phyloP scores from a whole-genome alignment of 2,888 invertebrate genomes.

The Plusia festucae region DNA sequence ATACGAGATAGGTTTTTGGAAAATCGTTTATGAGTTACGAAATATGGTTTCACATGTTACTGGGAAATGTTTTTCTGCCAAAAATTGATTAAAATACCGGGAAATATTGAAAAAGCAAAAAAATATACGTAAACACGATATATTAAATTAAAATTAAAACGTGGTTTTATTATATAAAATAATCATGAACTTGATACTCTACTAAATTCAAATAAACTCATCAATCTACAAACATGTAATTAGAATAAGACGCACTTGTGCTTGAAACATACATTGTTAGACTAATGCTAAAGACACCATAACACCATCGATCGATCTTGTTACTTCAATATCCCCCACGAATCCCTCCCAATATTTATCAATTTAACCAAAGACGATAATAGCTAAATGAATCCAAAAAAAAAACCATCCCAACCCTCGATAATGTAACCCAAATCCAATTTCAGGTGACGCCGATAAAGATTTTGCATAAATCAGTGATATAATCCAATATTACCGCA shows the following conservation, averaged over 20 bases:
- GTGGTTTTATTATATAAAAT: too few relatives aligned
- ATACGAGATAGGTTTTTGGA: constrained; percentile 1
- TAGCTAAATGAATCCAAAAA: constrained; percentile 58
- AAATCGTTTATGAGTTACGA: constrained; percentile 10
- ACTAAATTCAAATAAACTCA: too few relatives aligned
- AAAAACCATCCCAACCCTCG: constrained; percentile 63
- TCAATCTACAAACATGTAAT: too few relatives aligned
- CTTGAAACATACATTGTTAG: neutral
- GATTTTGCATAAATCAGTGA: constrained; percentile 88
- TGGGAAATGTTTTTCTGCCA: too few relatives aligned
- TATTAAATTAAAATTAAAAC: too few relatives aligned
- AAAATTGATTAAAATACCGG: too few relatives aligned
- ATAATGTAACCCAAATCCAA: constrained; percentile 82
- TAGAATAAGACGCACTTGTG: too few relatives aligned
- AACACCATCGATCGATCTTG: neutral
- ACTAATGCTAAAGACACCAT: too few relatives aligned
- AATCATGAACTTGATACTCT: too few relatives aligned
- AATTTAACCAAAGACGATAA: constrained; percentile 20
- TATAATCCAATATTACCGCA: constrained; percentile 87
- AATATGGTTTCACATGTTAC: neutral
- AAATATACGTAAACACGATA: too few relatives aligned
- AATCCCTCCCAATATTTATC: constrained; percentile 11
- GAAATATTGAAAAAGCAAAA: too few relatives aligned
- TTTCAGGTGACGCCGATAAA: constrained; percentile 85
- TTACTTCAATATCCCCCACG: neutral